A percentile compares a stretch with the other conserved stretches of the same genome.
Conservation (phyloP, 1,140 invertebrate genomes). For the roundworm (Caenorhabditis elegans) region WBcel235 BX284604.4:12658001-12658500, state of each 20-base stretch:
- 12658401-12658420: slow-evolving; percentile 75
- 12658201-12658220: slow-evolving; percentile 95
- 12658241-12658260: slow-evolving; percentile 88
- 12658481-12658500: too few relatives aligned
- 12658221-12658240: slow-evolving; percentile 95
- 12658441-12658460: too few relatives aligned
- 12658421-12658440: too few relatives aligned
- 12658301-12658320: slow-evolving; percentile 36
- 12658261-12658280: slow-evolving; percentile 45
- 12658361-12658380: slow-evolving; percentile 97
- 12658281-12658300: slow-evolving; percentile 64
- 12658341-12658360: slow-evolving; percentile 90
- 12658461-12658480: too few relatives aligned
- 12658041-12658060: slow-evolving; percentile 15
- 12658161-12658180: slow-evolving; percentile 53
- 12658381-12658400: slow-evolving; percentile 98
- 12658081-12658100: slow-evolving; percentile 41
- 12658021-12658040: not conserved
- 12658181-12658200: slow-evolving; percentile 82
- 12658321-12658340: slow-evolving; percentile 73
- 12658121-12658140: not conserved
- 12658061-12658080: slow-evolving; percentile 35
- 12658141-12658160: slow-evolving; percentile 30
- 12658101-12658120: slow-evolving; percentile 31
- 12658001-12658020: slow-evolving; percentile 8